Evolutionary conservation across 2,113 vertebrate species (phyloP).

Genomic region (Scomber japonicus): DNA sequence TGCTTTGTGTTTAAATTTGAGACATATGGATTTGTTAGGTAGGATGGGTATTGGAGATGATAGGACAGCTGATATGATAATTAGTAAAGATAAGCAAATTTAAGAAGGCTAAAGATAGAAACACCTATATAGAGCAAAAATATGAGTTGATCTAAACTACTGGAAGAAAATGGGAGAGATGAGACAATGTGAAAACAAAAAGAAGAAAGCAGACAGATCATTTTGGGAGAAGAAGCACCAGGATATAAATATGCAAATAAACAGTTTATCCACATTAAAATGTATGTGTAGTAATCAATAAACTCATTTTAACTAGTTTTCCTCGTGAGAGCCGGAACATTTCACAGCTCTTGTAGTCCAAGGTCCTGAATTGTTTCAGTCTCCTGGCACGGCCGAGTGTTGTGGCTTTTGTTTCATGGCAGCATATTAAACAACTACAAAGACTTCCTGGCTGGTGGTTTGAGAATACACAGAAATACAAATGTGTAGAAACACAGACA

Average conservation of each 20-base stretch:
- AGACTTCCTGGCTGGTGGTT: conserved; percentile 1
- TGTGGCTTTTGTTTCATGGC: conserved; percentile 16
- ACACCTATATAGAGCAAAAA: conserved; percentile 60
- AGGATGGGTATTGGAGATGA: neutral
- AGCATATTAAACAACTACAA: conserved; percentile 9
- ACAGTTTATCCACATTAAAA: neutral
- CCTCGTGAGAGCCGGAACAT: neutral
- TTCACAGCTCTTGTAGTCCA: neutral
- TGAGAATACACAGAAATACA: conserved; percentile 4
- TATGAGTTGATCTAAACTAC: conserved; percentile 45
- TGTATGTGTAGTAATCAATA: neutral
- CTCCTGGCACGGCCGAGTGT: neutral
- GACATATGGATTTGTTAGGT: neutral
- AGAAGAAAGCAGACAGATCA: neutral
- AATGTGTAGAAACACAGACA: neutral
- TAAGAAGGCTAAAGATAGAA: neutral
- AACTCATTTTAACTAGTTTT: neutral
- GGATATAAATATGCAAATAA: conserved; percentile 2
- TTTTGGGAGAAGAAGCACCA: neutral
- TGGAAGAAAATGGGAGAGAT: conserved; percentile 16
- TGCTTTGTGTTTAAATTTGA: neutral
- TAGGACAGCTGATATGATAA: neutral
- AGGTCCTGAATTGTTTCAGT: conserved; percentile 4
- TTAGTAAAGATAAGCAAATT: neutral
- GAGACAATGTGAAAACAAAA: conserved; percentile 33